Conservation (phyloP, 2,888 invertebrate species). For the Heliconius charithonia region DNA sequence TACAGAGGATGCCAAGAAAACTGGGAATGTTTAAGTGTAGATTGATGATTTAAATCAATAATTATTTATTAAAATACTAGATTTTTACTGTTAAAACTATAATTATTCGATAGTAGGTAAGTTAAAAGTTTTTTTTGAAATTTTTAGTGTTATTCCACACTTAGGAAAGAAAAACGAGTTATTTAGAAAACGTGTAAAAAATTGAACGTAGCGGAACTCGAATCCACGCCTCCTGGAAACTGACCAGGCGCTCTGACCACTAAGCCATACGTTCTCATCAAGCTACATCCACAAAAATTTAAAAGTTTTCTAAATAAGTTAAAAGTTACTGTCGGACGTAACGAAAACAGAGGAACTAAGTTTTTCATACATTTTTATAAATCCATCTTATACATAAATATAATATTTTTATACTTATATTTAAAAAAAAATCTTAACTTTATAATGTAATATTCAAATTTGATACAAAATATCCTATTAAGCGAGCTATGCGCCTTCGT, state of each 20-base stretch:
- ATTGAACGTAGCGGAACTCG: no score
- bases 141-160: background rate
- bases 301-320: no score
- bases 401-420: background rate
- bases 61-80: conserved; percentile 58
- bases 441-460: conserved; percentile 35
- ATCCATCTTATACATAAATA: background rate
- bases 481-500: conserved; percentile 26
- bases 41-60: conserved; percentile 62
- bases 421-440: background rate
- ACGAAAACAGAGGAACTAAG: background rate
- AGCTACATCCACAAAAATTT: no score
- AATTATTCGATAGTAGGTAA: conserved; percentile 39
- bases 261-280: no score
- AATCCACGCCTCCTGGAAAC: no score
- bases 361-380: background rate
- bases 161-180: background rate
- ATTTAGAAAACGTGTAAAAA: no score
- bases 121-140: no score
- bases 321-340: no score
- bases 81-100: conserved; percentile 20
- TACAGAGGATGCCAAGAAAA: conserved; percentile 60
- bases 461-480: conserved; percentile 36
- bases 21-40: conserved; percentile 54
- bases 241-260: no score